Percentiles rank a stretch among this genome's conserved stretches.
Conservation (phyloP, 1,140 invertebrate genomes). For the Drosophila ironensis region DNA sequence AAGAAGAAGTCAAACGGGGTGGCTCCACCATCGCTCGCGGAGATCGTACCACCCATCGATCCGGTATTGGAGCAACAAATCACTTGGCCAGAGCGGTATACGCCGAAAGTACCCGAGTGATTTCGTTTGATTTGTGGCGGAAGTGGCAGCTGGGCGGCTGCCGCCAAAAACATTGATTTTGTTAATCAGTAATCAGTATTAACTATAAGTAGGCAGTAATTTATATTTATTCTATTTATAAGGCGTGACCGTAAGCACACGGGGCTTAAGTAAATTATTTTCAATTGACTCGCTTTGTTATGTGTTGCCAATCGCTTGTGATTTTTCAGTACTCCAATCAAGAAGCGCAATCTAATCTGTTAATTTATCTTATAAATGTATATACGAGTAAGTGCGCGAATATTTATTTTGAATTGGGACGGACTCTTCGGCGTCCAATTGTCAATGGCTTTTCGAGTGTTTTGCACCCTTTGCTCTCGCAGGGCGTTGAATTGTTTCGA, state of each 20-base stretch:
- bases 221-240: conserved; percentile 79
- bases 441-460: conserved; percentile 19
- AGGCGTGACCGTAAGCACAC: conserved; percentile 49
- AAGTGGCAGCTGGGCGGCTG: neutral
- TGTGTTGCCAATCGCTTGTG: conserved; percentile 35
- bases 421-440: conserved; percentile 15
- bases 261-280: conserved; percentile 70
- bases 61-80: conserved; percentile 62
- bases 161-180: conserved; percentile 35
- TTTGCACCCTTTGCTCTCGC: conserved; percentile 4
- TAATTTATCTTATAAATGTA: conserved; percentile 60
- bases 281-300: conserved; percentile 35
- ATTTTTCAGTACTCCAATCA: conserved; percentile 35
- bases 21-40: neutral
- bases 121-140: conserved; percentile 29
- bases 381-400: conserved; percentile 17
- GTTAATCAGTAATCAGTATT: conserved; percentile 78
- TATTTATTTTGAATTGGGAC: conserved; percentile 39
- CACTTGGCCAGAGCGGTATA: conserved; percentile 62
- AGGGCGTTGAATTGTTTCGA: conserved; percentile 3
- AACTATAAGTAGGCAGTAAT: conserved; percentile 72
- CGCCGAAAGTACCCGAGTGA: conserved; percentile 45
- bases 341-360: conserved; percentile 58
- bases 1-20: neutral
- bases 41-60: conserved; percentile 51